Evolutionary conservation across 2,113 vertebrate species (phyloP), one percentile per base, ranked within the genome.

Genomic region (Oncorhynchus gorbuscha): DNA sequence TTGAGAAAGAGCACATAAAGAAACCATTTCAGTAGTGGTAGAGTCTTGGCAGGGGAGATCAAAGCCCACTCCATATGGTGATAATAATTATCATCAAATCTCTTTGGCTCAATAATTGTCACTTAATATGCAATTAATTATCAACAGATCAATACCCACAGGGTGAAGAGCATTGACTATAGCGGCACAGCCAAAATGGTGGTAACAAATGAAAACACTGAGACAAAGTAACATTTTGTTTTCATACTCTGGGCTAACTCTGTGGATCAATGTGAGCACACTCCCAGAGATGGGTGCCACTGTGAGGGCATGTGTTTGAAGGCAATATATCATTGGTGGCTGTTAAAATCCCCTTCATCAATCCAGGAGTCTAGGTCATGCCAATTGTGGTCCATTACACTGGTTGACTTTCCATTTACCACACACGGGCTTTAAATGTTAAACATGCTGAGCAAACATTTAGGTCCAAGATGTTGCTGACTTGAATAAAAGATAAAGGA

Each of bases 81-180:
- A 73, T 75, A 72, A 85, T 14, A 79, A 72, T 80, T 80, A 77
- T 83, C 88, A 83, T 88, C 87, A 72, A n/a, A 35, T 28, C 24
- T 45, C 39, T 45, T 28, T 16, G 22, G 76, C 85, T 90, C 87
- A 77, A 89, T 89, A 71, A 48, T 72, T 2, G 76, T 58, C 73
- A 73, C 77, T 81, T 90, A 85, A 89, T 84, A 80, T 78, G 81
- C 79, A 77, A 87, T 91, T 88, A 83, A 90, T 91, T 91, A 88
- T 77, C 73, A 81, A 64, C 81, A 75, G 79, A 84, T 90, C 86
- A 84, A 89, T 89, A 90, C 80, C 3, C 82, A 83, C 77, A 26
- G 9, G 8, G 8, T 18, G 20, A 26, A n/a, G 45, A 51, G n/a
- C 74, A 69, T 22, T n/a, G 65, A 30, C 65, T 28, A 7, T 3